Base-by-base conservation (phyloP, 1,140 invertebrate genomes). In the Ostrea denselamellosa region DNA sequence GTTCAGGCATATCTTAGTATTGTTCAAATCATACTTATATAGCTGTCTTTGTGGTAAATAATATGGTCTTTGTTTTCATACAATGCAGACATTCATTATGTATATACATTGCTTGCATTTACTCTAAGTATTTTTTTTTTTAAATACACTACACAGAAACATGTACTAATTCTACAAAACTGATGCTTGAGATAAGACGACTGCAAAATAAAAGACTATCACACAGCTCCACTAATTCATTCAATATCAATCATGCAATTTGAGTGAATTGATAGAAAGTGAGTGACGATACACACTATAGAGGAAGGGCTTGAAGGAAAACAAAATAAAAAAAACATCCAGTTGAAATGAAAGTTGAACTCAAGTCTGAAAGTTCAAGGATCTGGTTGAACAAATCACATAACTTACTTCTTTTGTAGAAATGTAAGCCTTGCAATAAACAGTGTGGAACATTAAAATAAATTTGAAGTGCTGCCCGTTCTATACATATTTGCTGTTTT, bases 381-480 rank as follows among this genome's bases (percentile, higher is more conserved):
- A 28, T 34, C 28, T 77, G 68, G 68, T 77, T 77, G 68, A 77
- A 77, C 22, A 12, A 77, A 28, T 25, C 68, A 77, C 25, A 25
- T 77, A 77, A 77, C 68, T 77, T 77, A 77, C 68, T 77, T 77
- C 68, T 77, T 77, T 77, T 77, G 68, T 14, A 77, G 68, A 77
- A 77, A 77, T 77, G 68, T 77, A 34, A 77, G 68, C 68, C 68
- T 77, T 77, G 68, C 68, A 77, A 77, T 77, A 25, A 77, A 77
- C 68, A 77, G 8, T 28, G 8, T 28, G 68, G 3, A 77, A 34
- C 68, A 77, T 77, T 77, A 77, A 28, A 25, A 34, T 9, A 77
- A n/a, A 62, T 5, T 62, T 12, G n/a, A 62, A 62, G 56, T 62
- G 56, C 34, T 44, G 34, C 34, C 34, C 34, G 5, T 44, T 44